Percentiles rank a stretch among this genome's conserved stretches.
phyloP scores from a whole-genome alignment of 2,888 invertebrate species.

The Odontocerum albicorne region DNA sequence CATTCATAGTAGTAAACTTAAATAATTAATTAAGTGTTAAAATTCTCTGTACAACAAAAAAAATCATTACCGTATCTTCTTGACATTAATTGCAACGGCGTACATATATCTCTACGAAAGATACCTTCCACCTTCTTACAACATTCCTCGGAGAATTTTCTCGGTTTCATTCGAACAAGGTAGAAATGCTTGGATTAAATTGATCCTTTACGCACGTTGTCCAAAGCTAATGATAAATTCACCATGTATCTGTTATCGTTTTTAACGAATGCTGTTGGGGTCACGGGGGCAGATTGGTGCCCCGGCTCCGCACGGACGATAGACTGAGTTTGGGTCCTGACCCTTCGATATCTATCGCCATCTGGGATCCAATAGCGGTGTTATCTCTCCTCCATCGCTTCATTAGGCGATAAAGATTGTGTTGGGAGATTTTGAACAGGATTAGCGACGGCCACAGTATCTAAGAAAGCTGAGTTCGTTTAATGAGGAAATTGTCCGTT shows the following conservation, averaged over 20 bases:
- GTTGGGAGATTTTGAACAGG: conserved; percentile 19
- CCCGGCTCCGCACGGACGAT: not conserved
- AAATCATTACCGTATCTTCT: no score
- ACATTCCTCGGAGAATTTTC: no score
- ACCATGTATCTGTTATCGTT: not conserved
- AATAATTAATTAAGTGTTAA: no score
- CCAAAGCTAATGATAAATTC: not conserved
- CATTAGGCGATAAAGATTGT: conserved; percentile 35
- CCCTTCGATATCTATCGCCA: conserved; percentile 27
- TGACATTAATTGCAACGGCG: no score
- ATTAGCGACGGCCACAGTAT: conserved; percentile 16
- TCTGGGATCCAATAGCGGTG: conserved; percentile 18
- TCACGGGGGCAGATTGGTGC: conserved; percentile 7
- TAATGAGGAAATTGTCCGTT: conserved; percentile 14
- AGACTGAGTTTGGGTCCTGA: conserved; percentile 12
- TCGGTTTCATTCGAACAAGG: no score
- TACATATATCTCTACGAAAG: no score
- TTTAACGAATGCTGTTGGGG: conserved; percentile 8
- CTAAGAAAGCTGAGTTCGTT: conserved; percentile 16
- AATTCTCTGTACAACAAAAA: no score
- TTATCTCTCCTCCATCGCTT: conserved; percentile 33
- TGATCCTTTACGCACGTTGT: conserved; percentile 1
- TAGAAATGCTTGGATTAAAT: no score
- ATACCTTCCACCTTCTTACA: no score
- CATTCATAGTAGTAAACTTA: no score